Evolutionary conservation across 2,888 invertebrate species (phyloP), one percentile per base, ranked within the genome.

Genomic region (Dicranocentrus wangi): DNA sequence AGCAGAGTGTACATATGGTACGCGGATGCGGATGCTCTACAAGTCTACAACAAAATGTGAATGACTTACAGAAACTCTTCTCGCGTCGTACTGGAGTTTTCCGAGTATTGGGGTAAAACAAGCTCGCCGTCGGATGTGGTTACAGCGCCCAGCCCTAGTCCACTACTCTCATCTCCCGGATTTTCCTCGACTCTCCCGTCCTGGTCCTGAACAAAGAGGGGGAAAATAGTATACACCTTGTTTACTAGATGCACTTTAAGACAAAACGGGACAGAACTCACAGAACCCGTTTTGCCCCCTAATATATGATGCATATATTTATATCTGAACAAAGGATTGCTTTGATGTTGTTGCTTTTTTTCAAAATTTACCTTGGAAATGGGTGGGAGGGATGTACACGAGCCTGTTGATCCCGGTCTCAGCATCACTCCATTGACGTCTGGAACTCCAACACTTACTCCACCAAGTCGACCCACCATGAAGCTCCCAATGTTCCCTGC

Each of bases 51-150:
- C 53, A 25, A 58, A 21, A 28, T 10, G 21, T 10, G 27, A 61
- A 55, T 51, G 53, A 87, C 89, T 88, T 86, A 90, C 89, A 89
- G 86, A 85, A 90, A 90, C 81, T 89, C 89, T 82, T 89, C 88
- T 42, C 89, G 84, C 2, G 80, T 80, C 17, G 80, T 80, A 23
- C 61, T 73, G 8, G 73, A 80, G 0, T 73, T 42, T 32, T 73
- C 80, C 1, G 80, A 69, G 55, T 80, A 80, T 68, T 80, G 80
- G 73, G 80, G 80, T 25, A 80, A 80, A 39, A 73, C 80, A 8
- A 80, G 73, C 42, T 80, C 80, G 2, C 80, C 80, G 25, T 80
- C 80, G 3, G 73, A 43, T 5, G 72, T 68, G 28, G 55, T 72
- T n/a, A 58, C 39, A 15, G 25, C 61, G 8, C 66, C 55, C 0